phyloP scores from a whole-genome alignment of 2,113 vertebrate genomes.

The Ciconia stormi region DNA sequence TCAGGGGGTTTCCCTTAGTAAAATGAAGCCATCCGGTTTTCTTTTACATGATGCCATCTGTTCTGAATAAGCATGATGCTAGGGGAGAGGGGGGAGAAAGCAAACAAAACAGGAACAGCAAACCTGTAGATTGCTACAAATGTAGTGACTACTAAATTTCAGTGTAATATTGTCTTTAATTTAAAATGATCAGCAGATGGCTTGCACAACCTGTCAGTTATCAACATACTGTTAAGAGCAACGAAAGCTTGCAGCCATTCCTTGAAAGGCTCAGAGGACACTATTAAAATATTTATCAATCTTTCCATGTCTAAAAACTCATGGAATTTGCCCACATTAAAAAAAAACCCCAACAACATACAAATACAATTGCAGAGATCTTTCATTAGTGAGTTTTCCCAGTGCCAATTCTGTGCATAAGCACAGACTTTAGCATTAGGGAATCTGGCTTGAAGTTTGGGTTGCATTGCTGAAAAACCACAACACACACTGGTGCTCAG shows the following conservation, averaged over 20 bases:
- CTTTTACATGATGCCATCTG: neutral
- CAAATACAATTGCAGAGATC: neutral
- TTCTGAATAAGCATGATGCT: neutral
- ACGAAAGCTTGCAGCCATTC: neutral
- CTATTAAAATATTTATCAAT: conserved; percentile 5
- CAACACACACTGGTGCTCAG: neutral
- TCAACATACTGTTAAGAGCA: neutral
- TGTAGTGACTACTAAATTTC: neutral
- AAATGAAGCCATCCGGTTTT: neutral
- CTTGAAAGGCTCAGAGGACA: neutral
- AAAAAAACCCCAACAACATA: neutral
- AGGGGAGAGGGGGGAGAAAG: too few species aligned
- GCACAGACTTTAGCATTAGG: neutral
- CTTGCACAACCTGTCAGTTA: neutral
- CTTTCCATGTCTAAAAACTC: neutral
- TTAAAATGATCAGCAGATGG: neutral
- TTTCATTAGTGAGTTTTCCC: neutral
- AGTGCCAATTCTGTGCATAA: neutral
- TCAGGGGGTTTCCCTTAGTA: neutral
- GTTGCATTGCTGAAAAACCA: neutral
- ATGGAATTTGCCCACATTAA: neutral
- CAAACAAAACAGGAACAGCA: neutral
- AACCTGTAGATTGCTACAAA: neutral
- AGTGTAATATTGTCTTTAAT: neutral
- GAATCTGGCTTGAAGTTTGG: neutral